Conservation (phyloP, 2,113 vertebrate species). For the Desmodus rotundus region DNA sequence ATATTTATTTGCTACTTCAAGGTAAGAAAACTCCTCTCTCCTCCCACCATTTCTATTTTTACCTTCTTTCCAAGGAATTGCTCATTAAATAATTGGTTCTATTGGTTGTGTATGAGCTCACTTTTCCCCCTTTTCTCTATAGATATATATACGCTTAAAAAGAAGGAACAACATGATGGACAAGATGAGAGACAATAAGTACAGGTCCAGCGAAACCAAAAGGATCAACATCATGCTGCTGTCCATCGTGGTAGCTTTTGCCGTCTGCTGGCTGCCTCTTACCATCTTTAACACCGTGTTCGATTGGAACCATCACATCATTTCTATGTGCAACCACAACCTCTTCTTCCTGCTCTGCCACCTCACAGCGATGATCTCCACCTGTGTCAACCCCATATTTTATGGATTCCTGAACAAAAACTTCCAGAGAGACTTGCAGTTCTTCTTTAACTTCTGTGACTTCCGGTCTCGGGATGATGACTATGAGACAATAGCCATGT, state of each 20-base stretch:
- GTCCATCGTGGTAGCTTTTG: constrained; percentile 90
- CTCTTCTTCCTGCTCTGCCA: constrained; percentile 90
- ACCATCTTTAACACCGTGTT: constrained; percentile 90
- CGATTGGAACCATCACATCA: constrained; percentile 89
- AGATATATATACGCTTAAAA: constrained; percentile 90
- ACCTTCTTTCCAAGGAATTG: not conserved
- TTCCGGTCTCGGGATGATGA: constrained; percentile 86
- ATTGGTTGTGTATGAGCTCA: not conserved
- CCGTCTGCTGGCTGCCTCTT: constrained; percentile 91
- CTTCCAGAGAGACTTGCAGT: constrained; percentile 89
- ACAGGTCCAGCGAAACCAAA: constrained; percentile 86
- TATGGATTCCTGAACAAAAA: constrained; percentile 93
- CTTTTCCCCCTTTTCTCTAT: constrained; percentile 54
- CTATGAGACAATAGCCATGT: constrained; percentile 92
- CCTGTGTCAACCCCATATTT: constrained; percentile 91
- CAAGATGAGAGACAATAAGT: constrained; percentile 89
- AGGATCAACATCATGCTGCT: constrained; percentile 91
- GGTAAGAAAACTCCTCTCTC: constrained; percentile 77
- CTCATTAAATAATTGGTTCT: not conserved
- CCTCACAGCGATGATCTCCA: constrained; percentile 91
- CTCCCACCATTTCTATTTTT: not conserved
- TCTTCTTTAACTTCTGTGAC: constrained; percentile 88
- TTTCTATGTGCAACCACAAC: constrained; percentile 87
- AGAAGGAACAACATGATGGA: constrained; percentile 89
- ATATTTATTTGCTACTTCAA: constrained; percentile 93